These are phyloP conservation scores for Dryocosmus kuriphilus DNA, from an alignment of 2,888 invertebrate species.

Conservation along the genomic window DNA sequence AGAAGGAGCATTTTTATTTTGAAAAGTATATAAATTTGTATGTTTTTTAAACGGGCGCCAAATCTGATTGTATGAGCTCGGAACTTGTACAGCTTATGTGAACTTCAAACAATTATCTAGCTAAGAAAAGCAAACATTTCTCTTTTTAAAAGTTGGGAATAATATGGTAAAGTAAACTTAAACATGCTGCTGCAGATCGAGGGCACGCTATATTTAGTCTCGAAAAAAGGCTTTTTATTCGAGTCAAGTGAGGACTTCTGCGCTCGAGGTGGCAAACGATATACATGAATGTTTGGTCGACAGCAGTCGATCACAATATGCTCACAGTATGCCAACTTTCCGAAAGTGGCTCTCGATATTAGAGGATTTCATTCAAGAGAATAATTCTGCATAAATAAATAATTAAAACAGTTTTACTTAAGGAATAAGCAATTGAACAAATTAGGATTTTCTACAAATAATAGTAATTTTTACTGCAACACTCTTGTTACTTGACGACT, in stretches of 20 bases:
- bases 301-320: constrained; percentile 16
- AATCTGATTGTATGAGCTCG: too few relatives aligned
- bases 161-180: constrained; percentile 24
- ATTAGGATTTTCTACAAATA: too few relatives aligned
- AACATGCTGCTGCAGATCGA: constrained; percentile 9
- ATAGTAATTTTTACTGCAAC: background rate
- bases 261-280: constrained; percentile 1
- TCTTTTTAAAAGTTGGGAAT: constrained; percentile 4
- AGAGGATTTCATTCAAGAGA: background rate
- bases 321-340: background rate
- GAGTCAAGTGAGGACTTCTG: constrained; percentile 19
- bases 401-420: background rate
- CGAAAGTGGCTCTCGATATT: constrained; percentile 1
- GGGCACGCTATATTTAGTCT: constrained; percentile 23
- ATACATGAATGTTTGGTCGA: constrained; percentile 18
- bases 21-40: too few relatives aligned
- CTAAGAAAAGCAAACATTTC: background rate
- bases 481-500: constrained; percentile 13
- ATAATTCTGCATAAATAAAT: background rate
- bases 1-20: too few relatives aligned
- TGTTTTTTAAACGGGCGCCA: too few relatives aligned
- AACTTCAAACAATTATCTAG: background rate
- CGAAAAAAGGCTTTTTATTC: constrained; percentile 29
- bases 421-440: background rate
- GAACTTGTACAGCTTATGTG: background rate